Evolutionary conservation across 53 echinoderm and acorn worm species (phyloP).

Genomic region (Antedon mediterranea): DNA sequence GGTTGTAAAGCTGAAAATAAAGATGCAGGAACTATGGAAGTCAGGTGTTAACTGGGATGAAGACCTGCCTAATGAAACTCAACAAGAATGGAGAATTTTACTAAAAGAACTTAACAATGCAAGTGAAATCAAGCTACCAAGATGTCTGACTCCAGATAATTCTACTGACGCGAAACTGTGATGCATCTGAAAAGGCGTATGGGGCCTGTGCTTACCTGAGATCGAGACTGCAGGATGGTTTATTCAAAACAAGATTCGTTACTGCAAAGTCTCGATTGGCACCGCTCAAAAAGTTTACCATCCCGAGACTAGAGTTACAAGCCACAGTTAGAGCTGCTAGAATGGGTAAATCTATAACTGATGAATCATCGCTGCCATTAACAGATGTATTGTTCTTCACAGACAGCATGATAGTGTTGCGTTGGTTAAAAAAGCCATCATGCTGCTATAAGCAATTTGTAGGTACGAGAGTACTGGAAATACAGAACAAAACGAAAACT

Average conservation of each 20-base stretch:
- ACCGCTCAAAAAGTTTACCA: slow-evolving; percentile 20
- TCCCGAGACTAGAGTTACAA: slow-evolving; percentile 28
- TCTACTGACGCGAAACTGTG: slow-evolving; percentile 2
- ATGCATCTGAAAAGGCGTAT: slow-evolving; percentile 40
- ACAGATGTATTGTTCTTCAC: neutral
- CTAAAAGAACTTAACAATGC: slow-evolving; percentile 2
- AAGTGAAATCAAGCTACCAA: slow-evolving; percentile 1
- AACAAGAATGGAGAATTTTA: neutral
- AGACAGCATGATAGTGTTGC: slow-evolving; percentile 8
- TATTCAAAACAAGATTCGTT: slow-evolving; percentile 9
- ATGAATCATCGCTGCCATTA: neutral
- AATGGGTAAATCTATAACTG: neutral
- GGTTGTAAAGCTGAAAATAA: slow-evolving; percentile 22
- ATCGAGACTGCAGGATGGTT: slow-evolving; percentile 10
- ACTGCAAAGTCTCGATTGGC: slow-evolving; percentile 36
- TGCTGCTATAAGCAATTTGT: slow-evolving; percentile 33
- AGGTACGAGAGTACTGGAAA: slow-evolving; percentile 24
- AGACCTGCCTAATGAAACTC: no score
- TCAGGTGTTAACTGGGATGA: slow-evolving; percentile 27
- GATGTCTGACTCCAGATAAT: slow-evolving; percentile 25
- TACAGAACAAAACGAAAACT: slow-evolving; percentile 29
- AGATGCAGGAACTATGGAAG: slow-evolving; percentile 23
- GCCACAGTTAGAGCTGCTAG: slow-evolving; percentile 28
- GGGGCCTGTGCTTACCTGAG: slow-evolving; percentile 29
- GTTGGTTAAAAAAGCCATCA: slow-evolving; percentile 33